phyloP scores from a whole-genome alignment of 2,113 vertebrate genomes.

The Prinia subflava region DNA sequence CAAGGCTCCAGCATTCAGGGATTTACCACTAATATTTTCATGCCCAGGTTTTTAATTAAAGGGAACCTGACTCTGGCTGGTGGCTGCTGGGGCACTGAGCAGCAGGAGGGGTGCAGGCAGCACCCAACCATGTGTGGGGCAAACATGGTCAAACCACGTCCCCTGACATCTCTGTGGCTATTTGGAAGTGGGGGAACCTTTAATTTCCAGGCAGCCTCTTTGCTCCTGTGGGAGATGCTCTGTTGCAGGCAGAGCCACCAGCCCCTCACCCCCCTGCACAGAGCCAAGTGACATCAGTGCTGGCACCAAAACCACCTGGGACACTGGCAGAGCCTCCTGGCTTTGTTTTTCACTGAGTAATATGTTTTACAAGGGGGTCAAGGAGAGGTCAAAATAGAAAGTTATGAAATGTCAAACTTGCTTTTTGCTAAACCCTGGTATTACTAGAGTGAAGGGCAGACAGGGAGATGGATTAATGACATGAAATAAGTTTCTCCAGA shows the following conservation, averaged over 20 bases:
- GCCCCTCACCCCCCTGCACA: background rate
- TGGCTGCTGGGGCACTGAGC: background rate
- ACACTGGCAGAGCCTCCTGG: background rate
- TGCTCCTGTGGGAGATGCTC: background rate
- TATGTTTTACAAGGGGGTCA: background rate
- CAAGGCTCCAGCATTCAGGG: background rate
- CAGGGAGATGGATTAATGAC: background rate
- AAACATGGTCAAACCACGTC: fast-evolving
- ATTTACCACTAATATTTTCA: background rate
- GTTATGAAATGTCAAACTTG: background rate
- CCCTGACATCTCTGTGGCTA: background rate
- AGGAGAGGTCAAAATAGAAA: background rate
- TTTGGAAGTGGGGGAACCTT: fast-evolving
- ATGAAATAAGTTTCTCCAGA: background rate
- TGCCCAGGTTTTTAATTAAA: background rate
- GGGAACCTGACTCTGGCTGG: background rate
- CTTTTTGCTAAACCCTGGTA: background rate
- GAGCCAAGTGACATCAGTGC: background rate
- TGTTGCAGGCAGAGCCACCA: background rate
- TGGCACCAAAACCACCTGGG: background rate
- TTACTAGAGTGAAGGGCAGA: fast-evolving
- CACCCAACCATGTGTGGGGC: background rate
- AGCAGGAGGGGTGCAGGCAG: background rate
- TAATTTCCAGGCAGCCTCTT: background rate
- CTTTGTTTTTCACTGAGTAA: background rate